These are phyloP conservation scores for Leptinotarsa texana DNA, from an alignment of 1,140 invertebrate genomes.

Conservation along the genomic window DNA sequence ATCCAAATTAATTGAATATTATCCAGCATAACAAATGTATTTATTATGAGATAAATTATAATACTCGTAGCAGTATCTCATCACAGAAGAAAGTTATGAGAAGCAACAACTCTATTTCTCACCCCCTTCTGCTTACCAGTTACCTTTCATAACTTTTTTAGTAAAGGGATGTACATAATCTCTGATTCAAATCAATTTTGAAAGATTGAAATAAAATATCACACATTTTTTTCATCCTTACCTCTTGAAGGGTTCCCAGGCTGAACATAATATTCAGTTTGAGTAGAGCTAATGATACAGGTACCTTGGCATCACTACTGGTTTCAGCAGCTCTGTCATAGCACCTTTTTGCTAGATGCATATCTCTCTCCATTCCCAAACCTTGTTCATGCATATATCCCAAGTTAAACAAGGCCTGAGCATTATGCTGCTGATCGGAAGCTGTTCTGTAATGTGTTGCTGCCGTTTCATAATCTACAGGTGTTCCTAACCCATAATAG, in stretches of 20 bases:
- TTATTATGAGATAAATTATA: conserved; percentile 2
- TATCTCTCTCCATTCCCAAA: conserved; percentile 81
- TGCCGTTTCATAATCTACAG: conserved; percentile 91
- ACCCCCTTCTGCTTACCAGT: background rate
- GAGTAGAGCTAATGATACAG: conserved; percentile 88
- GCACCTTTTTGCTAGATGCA: conserved; percentile 85
- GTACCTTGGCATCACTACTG: conserved; percentile 90
- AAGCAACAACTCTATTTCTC: background rate
- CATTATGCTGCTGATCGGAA: conserved; percentile 93
- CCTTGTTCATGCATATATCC: conserved; percentile 99
- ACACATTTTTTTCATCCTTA: conserved; percentile 52
- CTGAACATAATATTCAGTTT: conserved; percentile 84
- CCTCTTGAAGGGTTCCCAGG: conserved; percentile 72
- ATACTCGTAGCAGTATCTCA: background rate
- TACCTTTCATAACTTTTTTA: too few species aligned
- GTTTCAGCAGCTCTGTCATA: conserved; percentile 97
- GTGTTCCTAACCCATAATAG: conserved; percentile 92
- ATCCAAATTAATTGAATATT: background rate
- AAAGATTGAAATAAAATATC: conserved; percentile 1
- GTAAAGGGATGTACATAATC: background rate
- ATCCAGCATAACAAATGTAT: conserved; percentile 3
- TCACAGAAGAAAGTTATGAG: background rate
- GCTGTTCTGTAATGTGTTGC: conserved; percentile 90
- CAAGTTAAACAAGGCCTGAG: conserved; percentile 99
- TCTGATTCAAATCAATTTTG: background rate